These are phyloP conservation scores for Crioceris asparagi DNA, from an alignment of 2,888 invertebrate species.

Conservation along the genomic window DNA sequence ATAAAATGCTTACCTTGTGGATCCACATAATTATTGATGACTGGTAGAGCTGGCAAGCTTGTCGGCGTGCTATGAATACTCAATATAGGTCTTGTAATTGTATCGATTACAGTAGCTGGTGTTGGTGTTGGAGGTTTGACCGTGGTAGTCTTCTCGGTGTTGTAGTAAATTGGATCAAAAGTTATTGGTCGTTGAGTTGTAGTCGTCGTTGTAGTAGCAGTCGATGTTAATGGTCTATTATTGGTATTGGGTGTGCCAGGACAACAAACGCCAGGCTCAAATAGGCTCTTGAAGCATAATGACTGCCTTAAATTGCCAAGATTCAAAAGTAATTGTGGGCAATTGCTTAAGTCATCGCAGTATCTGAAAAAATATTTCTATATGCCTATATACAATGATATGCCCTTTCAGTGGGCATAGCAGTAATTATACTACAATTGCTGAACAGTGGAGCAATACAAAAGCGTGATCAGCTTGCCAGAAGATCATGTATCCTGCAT, in stretches of 20 bases:
- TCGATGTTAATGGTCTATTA: slow-evolving; percentile 25
- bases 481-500: no score
- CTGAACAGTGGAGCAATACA: no score
- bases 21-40: slow-evolving; percentile 39
- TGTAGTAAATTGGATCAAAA: slow-evolving; percentile 23
- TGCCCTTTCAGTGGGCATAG: no score
- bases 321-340: slow-evolving; percentile 74
- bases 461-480: no score
- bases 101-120: slow-evolving; percentile 7
- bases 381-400: background rate
- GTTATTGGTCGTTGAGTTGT: slow-evolving; percentile 18
- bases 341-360: slow-evolving; percentile 81
- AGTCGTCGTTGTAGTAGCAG: slow-evolving; percentile 15
- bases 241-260: slow-evolving; percentile 44
- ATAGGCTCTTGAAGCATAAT: slow-evolving; percentile 81
- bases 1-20: slow-evolving; percentile 38
- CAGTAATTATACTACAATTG: no score
- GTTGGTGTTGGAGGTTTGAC: slow-evolving; percentile 10
- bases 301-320: slow-evolving; percentile 73
- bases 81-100: slow-evolving; percentile 11
- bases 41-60: slow-evolving; percentile 7
- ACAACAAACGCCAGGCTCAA: slow-evolving; percentile 88
- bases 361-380: slow-evolving; percentile 31
- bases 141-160: slow-evolving; percentile 20
- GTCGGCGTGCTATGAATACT: slow-evolving; percentile 11